Conservation (phyloP, 2,113 vertebrate genomes). For the Aviceda subcristata region DNA sequence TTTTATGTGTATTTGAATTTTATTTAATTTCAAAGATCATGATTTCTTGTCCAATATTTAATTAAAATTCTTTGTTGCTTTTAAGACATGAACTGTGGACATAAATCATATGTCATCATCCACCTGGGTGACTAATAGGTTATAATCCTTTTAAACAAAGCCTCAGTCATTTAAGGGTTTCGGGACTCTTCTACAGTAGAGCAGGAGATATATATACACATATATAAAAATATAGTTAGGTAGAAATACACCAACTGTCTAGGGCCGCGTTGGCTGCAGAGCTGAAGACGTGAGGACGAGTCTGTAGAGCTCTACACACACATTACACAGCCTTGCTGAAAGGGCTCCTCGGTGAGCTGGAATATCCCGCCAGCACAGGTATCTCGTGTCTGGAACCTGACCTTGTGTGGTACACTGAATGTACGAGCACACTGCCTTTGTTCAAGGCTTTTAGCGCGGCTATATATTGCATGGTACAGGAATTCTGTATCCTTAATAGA, state of each 20-base stretch:
- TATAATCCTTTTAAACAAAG: not conserved
- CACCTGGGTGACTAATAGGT: not conserved
- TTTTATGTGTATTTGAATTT: not conserved
- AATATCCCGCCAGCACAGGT: not conserved
- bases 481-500: not conserved
- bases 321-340: not conserved
- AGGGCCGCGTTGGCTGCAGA: not conserved
- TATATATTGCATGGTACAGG: not conserved
- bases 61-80: not conserved
- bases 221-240: not conserved
- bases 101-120: not conserved
- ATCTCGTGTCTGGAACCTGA: not conserved
- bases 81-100: not conserved
- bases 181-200: not conserved
- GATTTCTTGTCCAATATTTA: not conserved
- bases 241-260: not conserved
- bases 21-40: not conserved
- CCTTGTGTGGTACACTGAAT: not conserved
- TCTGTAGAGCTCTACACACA: not conserved
- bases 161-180: not conserved
- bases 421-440: not conserved
- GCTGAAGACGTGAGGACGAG: not conserved
- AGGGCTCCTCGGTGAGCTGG: not conserved
- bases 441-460: not conserved
- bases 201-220: not conserved